Conservation (phyloP, 2,888 invertebrate species). For the Lasioglossum calceatum region DNA sequence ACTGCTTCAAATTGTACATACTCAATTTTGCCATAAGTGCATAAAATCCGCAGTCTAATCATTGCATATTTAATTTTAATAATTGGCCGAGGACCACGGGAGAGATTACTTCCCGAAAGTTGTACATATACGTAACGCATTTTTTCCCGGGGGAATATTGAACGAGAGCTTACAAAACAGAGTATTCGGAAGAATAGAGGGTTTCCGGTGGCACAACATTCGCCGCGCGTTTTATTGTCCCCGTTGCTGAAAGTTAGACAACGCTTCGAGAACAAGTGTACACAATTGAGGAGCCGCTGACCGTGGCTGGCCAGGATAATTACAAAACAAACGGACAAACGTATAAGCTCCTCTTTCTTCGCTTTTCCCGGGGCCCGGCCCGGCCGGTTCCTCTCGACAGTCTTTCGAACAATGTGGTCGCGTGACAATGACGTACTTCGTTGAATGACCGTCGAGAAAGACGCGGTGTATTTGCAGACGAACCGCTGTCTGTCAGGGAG, state of each 20-base stretch:
- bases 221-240: constrained; percentile 28
- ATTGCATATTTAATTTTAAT: too few relatives aligned
- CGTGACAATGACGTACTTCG: constrained; percentile 72
- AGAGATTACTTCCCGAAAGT: too few relatives aligned
- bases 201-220: constrained; percentile 9
- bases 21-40: too few relatives aligned
- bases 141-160: too few relatives aligned
- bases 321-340: constrained; percentile 65
- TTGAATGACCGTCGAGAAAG: constrained; percentile 68
- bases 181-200: neutral
- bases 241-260: constrained; percentile 20
- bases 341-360: constrained; percentile 55
- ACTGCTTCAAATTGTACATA: too few relatives aligned
- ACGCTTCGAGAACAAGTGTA: constrained; percentile 35
- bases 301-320: constrained; percentile 47
- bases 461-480: constrained; percentile 62
- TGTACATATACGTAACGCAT: too few relatives aligned
- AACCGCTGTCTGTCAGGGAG: constrained; percentile 39
- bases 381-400: constrained; percentile 26
- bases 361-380: constrained; percentile 28
- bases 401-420: constrained; percentile 65
- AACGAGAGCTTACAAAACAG: neutral
- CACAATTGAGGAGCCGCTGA: constrained; percentile 22
- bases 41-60: too few relatives aligned
- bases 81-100: too few relatives aligned